A percentile compares a stretch with the other conserved stretches of the same genome.
These are phyloP conservation scores for Apteryx mantelli DNA, from an alignment of 2,113 vertebrate genomes.

Conservation along the genomic window DNA sequence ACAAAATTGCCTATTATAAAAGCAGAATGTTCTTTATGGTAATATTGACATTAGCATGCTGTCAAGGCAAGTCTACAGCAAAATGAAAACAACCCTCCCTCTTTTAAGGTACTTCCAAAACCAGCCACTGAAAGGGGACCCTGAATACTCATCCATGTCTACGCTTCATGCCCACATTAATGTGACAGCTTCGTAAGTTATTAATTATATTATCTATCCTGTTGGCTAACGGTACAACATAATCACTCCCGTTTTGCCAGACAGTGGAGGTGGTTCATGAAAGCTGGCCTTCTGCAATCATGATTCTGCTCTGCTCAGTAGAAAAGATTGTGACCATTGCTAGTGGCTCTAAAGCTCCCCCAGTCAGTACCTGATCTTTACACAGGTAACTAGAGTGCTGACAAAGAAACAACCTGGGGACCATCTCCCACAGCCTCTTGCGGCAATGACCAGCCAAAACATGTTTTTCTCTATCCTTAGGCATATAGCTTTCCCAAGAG, in stretches of 20 bases:
- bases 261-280: too few species aligned
- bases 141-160: background rate
- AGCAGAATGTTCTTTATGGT: conserved; percentile 20
- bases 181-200: background rate
- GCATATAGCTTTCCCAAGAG: background rate
- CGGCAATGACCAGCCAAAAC: too few species aligned
- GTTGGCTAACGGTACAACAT: too few species aligned
- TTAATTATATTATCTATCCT: background rate
- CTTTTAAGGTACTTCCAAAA: background rate
- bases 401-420: background rate
- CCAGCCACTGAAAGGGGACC: background rate
- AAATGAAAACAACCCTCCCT: conserved; percentile 38
- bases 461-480: background rate
- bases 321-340: too few species aligned
- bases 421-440: too few species aligned
- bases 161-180: background rate
- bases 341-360: too few species aligned
- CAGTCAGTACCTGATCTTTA: background rate
- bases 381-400: background rate
- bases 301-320: background rate
- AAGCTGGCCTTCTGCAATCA: background rate
- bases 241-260: too few species aligned
- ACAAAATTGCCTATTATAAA: conserved; percentile 60
- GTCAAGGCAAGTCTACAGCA: conserved; percentile 67
- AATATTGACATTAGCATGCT: conserved; percentile 74